Evolutionary conservation across 2,888 invertebrate species (phyloP).

Genomic region (Uropetala carovei): DNA sequence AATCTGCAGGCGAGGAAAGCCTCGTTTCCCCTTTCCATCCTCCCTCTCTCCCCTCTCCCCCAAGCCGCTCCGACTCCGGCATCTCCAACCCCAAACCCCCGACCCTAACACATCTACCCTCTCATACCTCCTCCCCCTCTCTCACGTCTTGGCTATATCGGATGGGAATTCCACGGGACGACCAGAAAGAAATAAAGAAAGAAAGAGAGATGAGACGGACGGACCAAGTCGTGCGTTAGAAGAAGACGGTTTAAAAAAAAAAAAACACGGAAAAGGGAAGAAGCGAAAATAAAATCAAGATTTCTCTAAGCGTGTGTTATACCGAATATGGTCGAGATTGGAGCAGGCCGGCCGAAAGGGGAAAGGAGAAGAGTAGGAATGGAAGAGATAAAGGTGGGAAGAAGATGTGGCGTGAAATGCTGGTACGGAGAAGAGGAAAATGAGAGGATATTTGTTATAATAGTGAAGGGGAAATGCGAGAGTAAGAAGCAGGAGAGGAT

Average conservation of each 20-base stretch:
- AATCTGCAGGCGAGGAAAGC: not conserved
- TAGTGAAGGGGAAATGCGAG: too few species aligned
- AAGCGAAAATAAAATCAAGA: not conserved
- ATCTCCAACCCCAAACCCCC: too few species aligned
- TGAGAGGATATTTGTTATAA: too few species aligned
- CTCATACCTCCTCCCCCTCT: not conserved
- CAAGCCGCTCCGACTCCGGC: not conserved
- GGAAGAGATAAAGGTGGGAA: too few species aligned
- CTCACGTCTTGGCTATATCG: not conserved
- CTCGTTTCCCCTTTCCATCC: not conserved
- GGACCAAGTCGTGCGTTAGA: slow-evolving; percentile 16
- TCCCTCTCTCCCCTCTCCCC: not conserved
- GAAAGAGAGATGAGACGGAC: not conserved
- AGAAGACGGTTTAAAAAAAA: not conserved
- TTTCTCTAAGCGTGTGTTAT: not conserved
- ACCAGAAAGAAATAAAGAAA: not conserved
- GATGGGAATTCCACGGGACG: slow-evolving; percentile 1
- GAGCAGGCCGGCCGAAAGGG: not conserved
- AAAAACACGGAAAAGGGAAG: not conserved
- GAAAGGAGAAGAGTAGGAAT: too few species aligned
- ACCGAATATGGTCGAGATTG: not conserved
- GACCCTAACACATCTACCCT: not conserved
- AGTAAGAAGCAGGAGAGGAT: too few species aligned
- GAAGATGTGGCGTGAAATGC: too few species aligned
- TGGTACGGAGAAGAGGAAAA: too few species aligned